These are phyloP conservation scores for Proterorhinus semilunaris DNA, from an alignment of 2,113 vertebrate genomes.

Conservation along the genomic window DNA sequence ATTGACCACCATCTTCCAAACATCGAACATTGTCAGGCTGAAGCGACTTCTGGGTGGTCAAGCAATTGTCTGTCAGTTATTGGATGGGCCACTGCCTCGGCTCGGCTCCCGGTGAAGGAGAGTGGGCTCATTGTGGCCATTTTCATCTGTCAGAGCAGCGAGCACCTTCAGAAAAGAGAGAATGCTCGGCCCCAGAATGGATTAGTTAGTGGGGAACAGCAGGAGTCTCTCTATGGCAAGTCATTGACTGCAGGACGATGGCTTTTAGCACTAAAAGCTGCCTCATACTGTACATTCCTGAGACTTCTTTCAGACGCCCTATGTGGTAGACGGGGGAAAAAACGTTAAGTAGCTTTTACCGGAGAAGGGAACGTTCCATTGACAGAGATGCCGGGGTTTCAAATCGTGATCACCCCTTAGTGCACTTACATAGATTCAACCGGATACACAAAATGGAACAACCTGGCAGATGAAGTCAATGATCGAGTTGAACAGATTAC, in stretches of 20 bases:
- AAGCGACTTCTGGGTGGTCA: constrained; percentile 43
- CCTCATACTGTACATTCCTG: constrained; percentile 24
- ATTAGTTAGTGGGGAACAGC: constrained; percentile 58
- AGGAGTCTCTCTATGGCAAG: constrained; percentile 32
- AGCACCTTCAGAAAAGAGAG: constrained; percentile 47
- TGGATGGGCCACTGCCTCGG: constrained; percentile 24
- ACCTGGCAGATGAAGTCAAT: neutral
- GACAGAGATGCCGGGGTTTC: neutral
- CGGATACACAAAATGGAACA: neutral
- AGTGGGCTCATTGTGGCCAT: constrained; percentile 48
- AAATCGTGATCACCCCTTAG: neutral
- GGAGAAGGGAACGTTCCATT: constrained; percentile 5
- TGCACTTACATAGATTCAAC: neutral
- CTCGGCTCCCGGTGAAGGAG: constrained; percentile 47
- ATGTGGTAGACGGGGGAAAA: constrained; percentile 13
- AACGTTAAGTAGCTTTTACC: constrained; percentile 7
- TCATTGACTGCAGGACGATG: constrained; percentile 52
- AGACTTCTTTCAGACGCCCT: constrained; percentile 8
- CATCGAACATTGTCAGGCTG: constrained; percentile 59
- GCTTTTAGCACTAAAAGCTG: constrained; percentile 42
- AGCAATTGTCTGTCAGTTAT: constrained; percentile 62
- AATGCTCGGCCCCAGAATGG: constrained; percentile 48
- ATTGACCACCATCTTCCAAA: constrained; percentile 60
- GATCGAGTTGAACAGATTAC: neutral
- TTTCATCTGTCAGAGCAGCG: constrained; percentile 54